Base-by-base conservation (phyloP, 2,888 invertebrate species). In the Mystacides longicornis region DNA sequence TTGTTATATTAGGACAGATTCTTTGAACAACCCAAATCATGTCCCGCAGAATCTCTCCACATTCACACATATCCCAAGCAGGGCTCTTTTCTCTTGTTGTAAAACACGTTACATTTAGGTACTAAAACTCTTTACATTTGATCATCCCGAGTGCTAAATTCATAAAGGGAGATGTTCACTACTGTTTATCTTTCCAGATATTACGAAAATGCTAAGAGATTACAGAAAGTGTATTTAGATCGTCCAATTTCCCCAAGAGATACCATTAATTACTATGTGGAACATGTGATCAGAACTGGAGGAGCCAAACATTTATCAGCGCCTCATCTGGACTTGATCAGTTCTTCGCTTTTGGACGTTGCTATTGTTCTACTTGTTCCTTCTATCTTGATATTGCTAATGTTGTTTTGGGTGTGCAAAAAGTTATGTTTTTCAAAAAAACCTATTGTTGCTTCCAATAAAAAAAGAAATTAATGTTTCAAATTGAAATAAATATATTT, bases 161-260 rank as follows among this genome's bases (percentile, higher is more conserved):
- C n/a, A n/a, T n/a, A n/a, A n/a, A n/a, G n/a, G n/a, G n/a, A n/a
- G n/a, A n/a, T n/a, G n/a, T n/a, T n/a, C n/a, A n/a, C n/a, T n/a
- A n/a, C n/a, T n/a, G n/a, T n/a, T n/a, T n/a, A 19, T 45, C 11
- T 19, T 33, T 54, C 16, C 22, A 59, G 59, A 33, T 59, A 59
- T 49, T 37, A 20, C 11, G n/a, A 54, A 20, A 54, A 27, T 42
- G 56, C 54, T 5, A 59, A 59, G 51, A 54, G 21, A 2, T 22
- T 48, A 20, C 18, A 56, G 19, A 33, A 48, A 20, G 11, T 56
- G 16, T 59, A 31, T 22, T 53, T 50, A 5, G 60, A 60, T 23
- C 51, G 60, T n/a, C 58, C 60, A 3, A 54, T 60, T 23, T 43
- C 31, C 19, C 60, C 60, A 5, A 50, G 52, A 31, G 56, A 60